Evolutionary conservation across 2,113 vertebrate species (phyloP).

Genomic region (Hyla sarda): DNA sequence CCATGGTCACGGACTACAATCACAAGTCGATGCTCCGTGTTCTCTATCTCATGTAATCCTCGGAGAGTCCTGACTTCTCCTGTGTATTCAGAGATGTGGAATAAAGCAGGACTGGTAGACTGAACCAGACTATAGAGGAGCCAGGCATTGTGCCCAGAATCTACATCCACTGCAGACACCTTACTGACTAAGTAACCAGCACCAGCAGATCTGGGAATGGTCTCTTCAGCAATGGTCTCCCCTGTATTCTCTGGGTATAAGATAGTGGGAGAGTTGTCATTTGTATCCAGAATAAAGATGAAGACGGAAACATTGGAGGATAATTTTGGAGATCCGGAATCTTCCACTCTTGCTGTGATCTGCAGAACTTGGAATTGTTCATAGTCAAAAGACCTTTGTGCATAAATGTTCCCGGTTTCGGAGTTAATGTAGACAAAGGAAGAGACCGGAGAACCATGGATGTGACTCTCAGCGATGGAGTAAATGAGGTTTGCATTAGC

Average conservation of each 20-base stretch:
- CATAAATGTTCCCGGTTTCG: slow-evolving; percentile 67
- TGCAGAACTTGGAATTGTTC: slow-evolving; percentile 69
- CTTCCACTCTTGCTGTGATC: slow-evolving; percentile 67
- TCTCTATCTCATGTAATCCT: slow-evolving; percentile 66
- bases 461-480: slow-evolving; percentile 22
- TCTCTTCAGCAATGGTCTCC: slow-evolving; percentile 64
- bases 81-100: slow-evolving; percentile 67
- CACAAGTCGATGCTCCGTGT: slow-evolving; percentile 66
- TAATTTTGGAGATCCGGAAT: slow-evolving; percentile 58
- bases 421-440: slow-evolving; percentile 68
- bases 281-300: slow-evolving; percentile 63
- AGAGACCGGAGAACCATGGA: slow-evolving; percentile 58
- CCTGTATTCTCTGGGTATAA: slow-evolving; percentile 43
- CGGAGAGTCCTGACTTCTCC: slow-evolving; percentile 73
- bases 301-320: slow-evolving; percentile 50
- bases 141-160: slow-evolving; percentile 75
- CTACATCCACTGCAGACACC: slow-evolving; percentile 73
- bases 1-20: slow-evolving; percentile 70
- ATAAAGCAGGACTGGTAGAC: slow-evolving; percentile 69
- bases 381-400: slow-evolving; percentile 70
- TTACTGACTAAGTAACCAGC: slow-evolving; percentile 72
- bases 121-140: slow-evolving; percentile 70
- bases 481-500: slow-evolving; percentile 62
- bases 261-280: slow-evolving; percentile 61
- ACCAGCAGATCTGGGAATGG: slow-evolving; percentile 69